Evolutionary conservation across 1,140 invertebrate species (phyloP).

Genomic region (Aphelinus atriplicis): DNA sequence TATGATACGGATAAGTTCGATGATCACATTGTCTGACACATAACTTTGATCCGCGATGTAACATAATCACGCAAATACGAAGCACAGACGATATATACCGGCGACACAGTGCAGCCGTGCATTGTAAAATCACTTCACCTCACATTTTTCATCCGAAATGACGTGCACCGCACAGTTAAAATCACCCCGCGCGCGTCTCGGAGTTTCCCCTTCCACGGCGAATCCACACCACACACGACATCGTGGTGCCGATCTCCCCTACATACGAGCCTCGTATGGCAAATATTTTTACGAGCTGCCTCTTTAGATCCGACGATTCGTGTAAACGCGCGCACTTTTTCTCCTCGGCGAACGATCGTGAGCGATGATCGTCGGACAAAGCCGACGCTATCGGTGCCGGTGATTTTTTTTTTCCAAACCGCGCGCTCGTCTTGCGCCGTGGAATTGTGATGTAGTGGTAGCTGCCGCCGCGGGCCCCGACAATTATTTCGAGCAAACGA

Average conservation of each 20-base stretch:
- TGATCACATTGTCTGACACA: too few species aligned
- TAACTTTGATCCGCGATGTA: too few species aligned
- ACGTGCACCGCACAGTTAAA: too few species aligned
- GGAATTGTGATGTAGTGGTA: constrained; percentile 6
- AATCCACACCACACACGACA: not conserved
- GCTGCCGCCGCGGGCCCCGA: not conserved
- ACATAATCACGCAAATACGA: too few species aligned
- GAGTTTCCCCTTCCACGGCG: too few species aligned
- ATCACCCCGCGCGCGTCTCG: too few species aligned
- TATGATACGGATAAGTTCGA: too few species aligned
- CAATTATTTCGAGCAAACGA: constrained; percentile 15
- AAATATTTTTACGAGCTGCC: constrained; percentile 26
- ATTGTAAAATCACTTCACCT: too few species aligned
- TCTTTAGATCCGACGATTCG: constrained; percentile 30
- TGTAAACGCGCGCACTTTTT: constrained; percentile 7
- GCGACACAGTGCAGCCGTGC: too few species aligned
- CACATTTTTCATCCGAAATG: too few species aligned
- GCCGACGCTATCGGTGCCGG: constrained; percentile 1
- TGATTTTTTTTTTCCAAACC: constrained; percentile 10
- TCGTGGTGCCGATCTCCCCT: constrained; percentile 24
- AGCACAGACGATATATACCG: too few species aligned
- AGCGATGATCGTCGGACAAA: constrained; percentile 13
- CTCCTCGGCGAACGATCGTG: not conserved
- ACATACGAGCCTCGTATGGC: not conserved
- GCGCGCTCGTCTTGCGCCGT: not conserved